These are phyloP conservation scores for Phalacrocorax brasilianus DNA, from an alignment of 2,113 vertebrate species.

Conservation along the genomic window DNA sequence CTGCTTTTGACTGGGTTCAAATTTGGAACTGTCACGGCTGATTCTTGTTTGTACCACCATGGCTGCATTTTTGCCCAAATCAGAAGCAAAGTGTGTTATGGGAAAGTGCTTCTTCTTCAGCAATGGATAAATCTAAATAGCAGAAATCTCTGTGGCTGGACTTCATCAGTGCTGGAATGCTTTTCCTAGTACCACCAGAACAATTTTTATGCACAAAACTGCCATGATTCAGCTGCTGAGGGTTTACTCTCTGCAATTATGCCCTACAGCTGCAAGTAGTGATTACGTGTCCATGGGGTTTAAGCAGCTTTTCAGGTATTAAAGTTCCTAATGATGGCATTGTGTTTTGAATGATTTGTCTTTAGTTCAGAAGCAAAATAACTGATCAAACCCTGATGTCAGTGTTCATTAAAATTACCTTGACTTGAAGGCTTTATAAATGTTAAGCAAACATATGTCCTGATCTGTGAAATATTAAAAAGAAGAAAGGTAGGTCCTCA, in stretches of 20 bases:
- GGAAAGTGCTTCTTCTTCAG: not conserved
- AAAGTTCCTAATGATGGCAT: not conserved
- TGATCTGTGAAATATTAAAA: not conserved
- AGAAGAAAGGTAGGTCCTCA: not conserved
- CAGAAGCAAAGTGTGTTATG: not conserved
- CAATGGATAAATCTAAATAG: not conserved
- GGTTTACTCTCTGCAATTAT: not conserved
- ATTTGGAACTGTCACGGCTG: not conserved
- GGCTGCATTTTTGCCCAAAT: not conserved
- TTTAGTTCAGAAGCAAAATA: not conserved
- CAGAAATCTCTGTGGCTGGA: not conserved
- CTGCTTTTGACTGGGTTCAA: not conserved
- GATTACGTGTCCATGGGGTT: not conserved
- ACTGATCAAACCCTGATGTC: not conserved
- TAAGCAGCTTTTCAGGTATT: constrained; percentile 4
- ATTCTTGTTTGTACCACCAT: not conserved
- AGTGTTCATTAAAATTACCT: not conserved
- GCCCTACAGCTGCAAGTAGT: not conserved
- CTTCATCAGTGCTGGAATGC: not conserved
- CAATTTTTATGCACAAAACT: not conserved
- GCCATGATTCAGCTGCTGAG: not conserved
- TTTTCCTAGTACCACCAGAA: not conserved
- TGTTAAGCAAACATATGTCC: not conserved
- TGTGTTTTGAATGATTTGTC: not conserved
- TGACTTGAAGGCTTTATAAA: not conserved